Conservation (phyloP, 2,113 vertebrate species). For the Campylomormyrus tamandua region DNA sequence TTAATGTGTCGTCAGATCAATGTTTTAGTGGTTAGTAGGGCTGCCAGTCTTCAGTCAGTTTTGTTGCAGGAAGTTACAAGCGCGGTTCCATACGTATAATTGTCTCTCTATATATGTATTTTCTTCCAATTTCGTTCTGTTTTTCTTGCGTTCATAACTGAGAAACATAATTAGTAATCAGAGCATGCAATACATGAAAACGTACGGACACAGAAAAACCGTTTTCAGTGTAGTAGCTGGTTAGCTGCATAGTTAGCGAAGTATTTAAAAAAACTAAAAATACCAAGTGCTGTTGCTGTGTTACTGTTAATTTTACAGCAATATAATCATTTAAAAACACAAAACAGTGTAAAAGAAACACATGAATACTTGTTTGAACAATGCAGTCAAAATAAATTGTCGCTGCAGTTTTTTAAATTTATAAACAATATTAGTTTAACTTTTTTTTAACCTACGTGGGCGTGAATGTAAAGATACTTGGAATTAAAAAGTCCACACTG, state of each 20-base stretch:
- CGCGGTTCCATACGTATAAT: not conserved
- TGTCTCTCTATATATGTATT: not conserved
- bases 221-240: not conserved
- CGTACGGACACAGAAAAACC: not conserved
- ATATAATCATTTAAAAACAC: not conserved
- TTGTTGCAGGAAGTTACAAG: constrained; percentile 15
- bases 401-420: not conserved
- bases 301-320: not conserved
- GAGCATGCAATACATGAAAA: not conserved
- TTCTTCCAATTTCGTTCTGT: not conserved
- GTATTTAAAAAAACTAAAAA: not conserved
- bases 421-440: not conserved
- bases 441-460: not conserved
- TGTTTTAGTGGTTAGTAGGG: not conserved
- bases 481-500: not conserved
- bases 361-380: not conserved
- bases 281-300: not conserved
- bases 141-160: not conserved
- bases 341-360: not conserved
- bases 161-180: not conserved
- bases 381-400: not conserved
- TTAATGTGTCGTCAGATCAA: not conserved
- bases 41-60: not conserved
- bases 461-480: not conserved
- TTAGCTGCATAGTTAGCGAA: not conserved